Evolutionary conservation across 2,888 invertebrate species (phyloP), one percentile per base, ranked within the genome.

Genomic region (Drosophila conformis): DNA sequence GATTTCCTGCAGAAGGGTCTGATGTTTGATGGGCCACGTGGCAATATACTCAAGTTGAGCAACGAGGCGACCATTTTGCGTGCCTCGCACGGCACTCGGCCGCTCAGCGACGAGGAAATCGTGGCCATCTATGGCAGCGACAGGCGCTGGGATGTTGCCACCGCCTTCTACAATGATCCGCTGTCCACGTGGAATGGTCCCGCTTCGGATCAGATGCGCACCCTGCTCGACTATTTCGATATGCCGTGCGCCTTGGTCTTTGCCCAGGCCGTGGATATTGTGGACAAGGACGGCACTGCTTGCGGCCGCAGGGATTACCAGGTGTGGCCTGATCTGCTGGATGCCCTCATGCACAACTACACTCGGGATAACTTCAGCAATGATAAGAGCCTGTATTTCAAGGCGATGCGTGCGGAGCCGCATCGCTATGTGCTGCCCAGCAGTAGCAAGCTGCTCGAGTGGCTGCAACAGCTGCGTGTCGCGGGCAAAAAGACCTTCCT

Each of bases 1-100:
- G 95, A 96, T 90, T 96, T 97, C 83, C 92, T 96, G 85, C 95
- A 95, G 78, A 96, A 95, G 89, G 97, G 97, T 0, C 92, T 97
- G 11, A 94, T 96, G 57, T 90, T 96, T n/a, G 97, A 97, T 90
- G 94, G 95, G 48, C 94, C 94, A 29, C 94, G 93, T 31, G 96
- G 96, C 1, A 95, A 95, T 88, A 91, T 97, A 15, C 85, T 97
- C 13, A 95, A 96, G 90, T 92, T 96, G 8, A 94, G 94, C 56
- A 91, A 94, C 4, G 93, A 95, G 87, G 96, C 96, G 0, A 90
- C 90, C 13, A 95, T 97, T 64, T 86, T 95, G 35, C 94, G 94
- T 82, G 96, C 95, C 1, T 94, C 94, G 61, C 96, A 97, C 92
- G 97, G 97, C 6, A 95, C 95, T 0, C 94, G 89, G 48, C 91